Evolutionary conservation across 2,888 invertebrate species (phyloP), one percentile per base, ranked within the genome.

Genomic region (Nycteola revayana): DNA sequence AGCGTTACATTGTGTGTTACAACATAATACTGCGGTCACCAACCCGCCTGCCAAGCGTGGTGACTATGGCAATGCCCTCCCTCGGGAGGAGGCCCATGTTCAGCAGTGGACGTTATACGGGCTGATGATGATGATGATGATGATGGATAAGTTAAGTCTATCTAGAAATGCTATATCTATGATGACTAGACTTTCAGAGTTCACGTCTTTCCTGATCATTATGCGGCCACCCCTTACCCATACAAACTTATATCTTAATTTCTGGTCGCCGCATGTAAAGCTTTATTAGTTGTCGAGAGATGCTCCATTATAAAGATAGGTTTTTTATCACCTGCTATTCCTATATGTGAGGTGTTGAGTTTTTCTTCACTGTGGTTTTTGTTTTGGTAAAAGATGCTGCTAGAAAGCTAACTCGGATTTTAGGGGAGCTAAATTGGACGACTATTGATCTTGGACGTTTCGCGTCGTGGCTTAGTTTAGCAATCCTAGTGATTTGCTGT

Each of bases 391-490:
- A 25, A 10, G n/a, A 31, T 20, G 31, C 24, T 18, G 23, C 18
- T n/a, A 29, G 7, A 14, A 11, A 29, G 7, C 3, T 1, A 10
- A 24, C 34, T n/a, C 28, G 18, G 4, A 28, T 25, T n/a, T 24
- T 11, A 1, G 28, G 34, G 0, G 18, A n/a, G 7, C 14, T 11
- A 7, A 34, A 18, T 6, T 28, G 21, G 4, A 34, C 22, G 1
- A 28, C 28, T 4, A 34, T 34, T 7, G 34, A 34, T 7, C 25
- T 28, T 7, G 34, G 28, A 5, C 34, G 34, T 2, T 18, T 10
- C 9, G 8, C 8, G 7, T 10, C 17, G 2, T 22, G 9, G n/a
- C 18, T 25, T 3, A 20, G 9, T 8, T 34, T 34, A 1, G 34
- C 34, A 9, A 25, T 23, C 5, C 34, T 21, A 7, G 25, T 24